phyloP scores from a whole-genome alignment of 2,113 vertebrate genomes.

The Erythrolamprus reginae region DNA sequence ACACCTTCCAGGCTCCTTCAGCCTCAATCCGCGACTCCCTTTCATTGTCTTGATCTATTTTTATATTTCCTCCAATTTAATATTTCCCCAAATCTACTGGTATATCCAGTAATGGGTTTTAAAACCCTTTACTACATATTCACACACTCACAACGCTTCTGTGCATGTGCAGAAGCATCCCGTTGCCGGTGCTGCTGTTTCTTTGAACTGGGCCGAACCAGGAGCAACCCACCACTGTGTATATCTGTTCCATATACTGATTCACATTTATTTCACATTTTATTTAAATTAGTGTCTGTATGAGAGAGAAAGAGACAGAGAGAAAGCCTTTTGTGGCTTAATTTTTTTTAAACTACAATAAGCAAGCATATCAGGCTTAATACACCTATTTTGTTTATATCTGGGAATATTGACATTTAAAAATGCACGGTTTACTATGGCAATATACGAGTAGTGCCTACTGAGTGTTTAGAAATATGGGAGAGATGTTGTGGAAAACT shows the following conservation, averaged over 20 bases:
- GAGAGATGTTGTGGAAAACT: not conserved
- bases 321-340: no score
- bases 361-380: not conserved
- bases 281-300: not conserved
- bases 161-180: no score
- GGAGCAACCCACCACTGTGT: no score
- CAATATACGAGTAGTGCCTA: not conserved
- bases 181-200: no score
- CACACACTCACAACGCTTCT: no score
- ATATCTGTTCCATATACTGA: not conserved
- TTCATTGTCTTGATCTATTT: not conserved
- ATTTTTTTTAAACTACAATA: not conserved
- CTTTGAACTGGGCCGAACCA: no score
- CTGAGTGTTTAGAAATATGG: not conserved
- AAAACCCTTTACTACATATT: no score
- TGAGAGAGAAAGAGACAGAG: no score
- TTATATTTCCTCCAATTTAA: not conserved
- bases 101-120: no score
- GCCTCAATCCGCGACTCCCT: not conserved
- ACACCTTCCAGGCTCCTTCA: not conserved
- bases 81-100: not conserved
- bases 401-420: not conserved
- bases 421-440: not conserved
- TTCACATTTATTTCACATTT: not conserved
- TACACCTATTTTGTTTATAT: not conserved